Conservation (phyloP, 2,888 invertebrate genomes). For the Patella depressa region DNA sequence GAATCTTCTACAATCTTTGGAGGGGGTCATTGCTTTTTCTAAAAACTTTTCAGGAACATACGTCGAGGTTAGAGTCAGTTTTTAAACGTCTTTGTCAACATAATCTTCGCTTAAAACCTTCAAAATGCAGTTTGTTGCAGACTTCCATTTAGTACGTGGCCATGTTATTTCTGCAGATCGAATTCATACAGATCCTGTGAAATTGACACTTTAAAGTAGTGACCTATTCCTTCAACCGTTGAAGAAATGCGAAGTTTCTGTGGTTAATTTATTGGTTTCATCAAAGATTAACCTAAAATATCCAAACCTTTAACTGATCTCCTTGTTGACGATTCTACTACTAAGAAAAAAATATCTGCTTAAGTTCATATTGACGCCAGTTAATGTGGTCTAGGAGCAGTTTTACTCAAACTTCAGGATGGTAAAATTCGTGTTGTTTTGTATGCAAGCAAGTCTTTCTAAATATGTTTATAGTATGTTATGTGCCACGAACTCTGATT, state of each 20-base stretch:
- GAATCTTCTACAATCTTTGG: slow-evolving; percentile 39
- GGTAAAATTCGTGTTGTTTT: too few species aligned
- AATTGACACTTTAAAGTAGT: slow-evolving; percentile 20
- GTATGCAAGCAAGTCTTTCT: too few species aligned
- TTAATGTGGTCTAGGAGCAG: slow-evolving; percentile 27
- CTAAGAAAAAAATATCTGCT: neutral
- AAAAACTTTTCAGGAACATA: slow-evolving; percentile 33
- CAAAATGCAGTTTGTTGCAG: slow-evolving; percentile 41
- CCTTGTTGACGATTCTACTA: neutral
- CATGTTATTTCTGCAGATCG: slow-evolving; percentile 35
- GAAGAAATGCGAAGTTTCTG: slow-evolving; percentile 33
- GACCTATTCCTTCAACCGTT: slow-evolving; percentile 32
- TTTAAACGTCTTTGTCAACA: slow-evolving; percentile 33
- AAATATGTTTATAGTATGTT: too few species aligned
- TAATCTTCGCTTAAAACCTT: slow-evolving; percentile 36
- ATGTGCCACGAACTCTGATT: too few species aligned
- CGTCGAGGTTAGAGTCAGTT: slow-evolving; percentile 30
- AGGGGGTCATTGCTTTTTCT: slow-evolving; percentile 41
- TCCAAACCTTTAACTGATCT: slow-evolving; percentile 35
- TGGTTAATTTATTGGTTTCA: slow-evolving; percentile 37
- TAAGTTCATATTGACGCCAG: slow-evolving; percentile 15
- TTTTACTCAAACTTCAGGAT: slow-evolving; percentile 16
- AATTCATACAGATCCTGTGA: slow-evolving; percentile 36
- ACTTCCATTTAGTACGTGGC: slow-evolving; percentile 36
- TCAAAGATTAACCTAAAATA: slow-evolving; percentile 36